phyloP scores from a whole-genome alignment of 1,140 invertebrate genomes.

The Agraylea sexmaculata region DNA sequence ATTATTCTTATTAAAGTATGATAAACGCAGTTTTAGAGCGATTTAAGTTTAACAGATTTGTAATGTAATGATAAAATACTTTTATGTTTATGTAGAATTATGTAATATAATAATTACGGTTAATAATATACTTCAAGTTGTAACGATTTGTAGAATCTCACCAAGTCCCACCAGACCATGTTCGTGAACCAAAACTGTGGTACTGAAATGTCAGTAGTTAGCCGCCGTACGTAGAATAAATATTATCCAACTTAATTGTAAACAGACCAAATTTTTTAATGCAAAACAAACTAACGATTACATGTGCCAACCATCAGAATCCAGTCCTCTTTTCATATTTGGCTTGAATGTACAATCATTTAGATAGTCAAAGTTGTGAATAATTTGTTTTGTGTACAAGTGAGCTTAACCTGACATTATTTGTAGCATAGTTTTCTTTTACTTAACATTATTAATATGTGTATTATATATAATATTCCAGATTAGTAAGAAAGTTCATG shows the following conservation, averaged over 20 bases:
- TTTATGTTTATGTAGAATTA: too few species aligned
- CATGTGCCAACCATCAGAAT: conserved; percentile 23
- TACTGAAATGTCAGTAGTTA: conserved; percentile 14
- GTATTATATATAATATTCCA: conserved; percentile 19
- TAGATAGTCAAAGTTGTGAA: too few species aligned
- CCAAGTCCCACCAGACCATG: conserved; percentile 22
- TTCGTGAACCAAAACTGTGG: conserved; percentile 20
- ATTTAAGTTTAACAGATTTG: too few species aligned
- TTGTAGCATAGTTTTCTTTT: neutral
- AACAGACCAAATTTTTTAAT: conserved; percentile 23
- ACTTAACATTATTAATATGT: conserved; percentile 9
- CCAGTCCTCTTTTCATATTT: conserved; percentile 1
- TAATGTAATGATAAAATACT: too few species aligned
- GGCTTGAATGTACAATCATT: too few species aligned
- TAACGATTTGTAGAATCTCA: conserved; percentile 22
- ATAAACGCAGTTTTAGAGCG: too few species aligned
- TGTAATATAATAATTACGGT: too few species aligned
- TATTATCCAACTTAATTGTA: conserved; percentile 18
- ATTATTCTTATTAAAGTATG: too few species aligned
- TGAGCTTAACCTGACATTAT: conserved; percentile 4
- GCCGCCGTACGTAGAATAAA: conserved; percentile 13
- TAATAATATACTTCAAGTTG: too few species aligned
- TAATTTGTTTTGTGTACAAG: too few species aligned
- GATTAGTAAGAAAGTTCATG: conserved; percentile 20
- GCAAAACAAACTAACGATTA: conserved; percentile 19